Evolutionary conservation across 2,797 vertebrate species (phyloP).

Genomic region (Onychomys arenicola): DNA sequence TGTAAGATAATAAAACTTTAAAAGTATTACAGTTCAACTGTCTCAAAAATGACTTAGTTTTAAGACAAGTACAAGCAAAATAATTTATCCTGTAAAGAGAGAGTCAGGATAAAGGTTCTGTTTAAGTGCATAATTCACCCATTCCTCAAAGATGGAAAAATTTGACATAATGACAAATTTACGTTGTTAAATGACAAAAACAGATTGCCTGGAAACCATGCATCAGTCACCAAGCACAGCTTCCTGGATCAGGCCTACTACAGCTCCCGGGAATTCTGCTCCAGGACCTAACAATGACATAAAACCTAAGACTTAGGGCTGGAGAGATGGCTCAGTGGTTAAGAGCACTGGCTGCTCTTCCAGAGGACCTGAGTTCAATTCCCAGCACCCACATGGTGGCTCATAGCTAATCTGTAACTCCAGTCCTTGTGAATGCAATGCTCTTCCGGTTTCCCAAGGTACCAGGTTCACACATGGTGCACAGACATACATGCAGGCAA

Average conservation of each 20-base stretch:
- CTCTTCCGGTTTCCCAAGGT: background rate
- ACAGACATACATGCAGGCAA: background rate
- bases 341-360: background rate
- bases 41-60: constrained; percentile 1
- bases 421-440: background rate
- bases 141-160: constrained; percentile 43
- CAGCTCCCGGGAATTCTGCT: background rate
- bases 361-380: background rate
- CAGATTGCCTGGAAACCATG: background rate
- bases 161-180: background rate
- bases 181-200: background rate
- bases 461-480: background rate
- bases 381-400: background rate
- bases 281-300: background rate
- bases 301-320: background rate
- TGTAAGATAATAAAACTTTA: constrained; percentile 48
- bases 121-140: background rate
- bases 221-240: background rate
- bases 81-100: constrained; percentile 1
- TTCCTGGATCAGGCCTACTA: background rate
- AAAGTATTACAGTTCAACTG: constrained; percentile 38
- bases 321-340: background rate
- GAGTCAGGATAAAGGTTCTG: constrained; percentile 3
- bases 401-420: background rate
- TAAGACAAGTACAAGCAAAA: background rate